Evolutionary conservation across 2,888 invertebrate species (phyloP).

Genomic region (Zaprionus obscuricornis): DNA sequence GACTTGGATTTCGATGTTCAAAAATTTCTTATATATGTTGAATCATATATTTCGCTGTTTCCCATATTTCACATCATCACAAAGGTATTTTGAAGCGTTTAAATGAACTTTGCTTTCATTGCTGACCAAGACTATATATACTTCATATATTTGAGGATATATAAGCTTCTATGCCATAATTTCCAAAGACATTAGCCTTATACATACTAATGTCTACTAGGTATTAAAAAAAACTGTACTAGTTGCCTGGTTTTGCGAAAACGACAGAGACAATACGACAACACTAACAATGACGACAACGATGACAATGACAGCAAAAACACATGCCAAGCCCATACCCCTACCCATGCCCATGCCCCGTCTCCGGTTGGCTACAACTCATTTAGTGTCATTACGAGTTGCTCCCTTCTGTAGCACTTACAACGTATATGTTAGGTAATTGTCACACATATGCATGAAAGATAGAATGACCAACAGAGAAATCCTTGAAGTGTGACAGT

Average conservation of each 20-base stretch:
- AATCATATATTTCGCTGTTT: too few species aligned
- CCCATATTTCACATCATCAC: too few species aligned
- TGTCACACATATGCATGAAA: constrained; percentile 70
- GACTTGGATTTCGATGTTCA: too few species aligned
- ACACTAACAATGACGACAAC: constrained; percentile 42
- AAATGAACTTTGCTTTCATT: too few species aligned
- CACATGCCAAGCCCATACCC: constrained; percentile 49
- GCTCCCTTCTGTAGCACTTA: not conserved
- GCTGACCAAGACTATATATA: too few species aligned
- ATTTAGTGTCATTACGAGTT: constrained; percentile 71
- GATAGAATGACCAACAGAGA: constrained; percentile 67
- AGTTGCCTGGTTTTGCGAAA: constrained; percentile 68
- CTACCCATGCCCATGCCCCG: constrained; percentile 6
- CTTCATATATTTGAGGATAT: too few species aligned
- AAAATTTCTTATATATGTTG: too few species aligned
- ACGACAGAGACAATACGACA: too few species aligned
- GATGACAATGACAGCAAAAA: constrained; percentile 32
- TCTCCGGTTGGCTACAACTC: constrained; percentile 68
- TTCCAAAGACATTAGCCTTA: too few species aligned
- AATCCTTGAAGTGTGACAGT: constrained; percentile 81
- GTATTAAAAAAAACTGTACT: constrained; percentile 63
- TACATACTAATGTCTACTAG: too few species aligned
- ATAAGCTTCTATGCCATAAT: too few species aligned
- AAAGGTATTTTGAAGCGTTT: too few species aligned
- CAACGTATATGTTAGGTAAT: constrained; percentile 52